Percentiles rank a stretch among this genome's conserved stretches.
Evolutionary conservation across 2,797 vertebrate genomes (phyloP).

Genomic region (Passerculus sandwichensis): DNA sequence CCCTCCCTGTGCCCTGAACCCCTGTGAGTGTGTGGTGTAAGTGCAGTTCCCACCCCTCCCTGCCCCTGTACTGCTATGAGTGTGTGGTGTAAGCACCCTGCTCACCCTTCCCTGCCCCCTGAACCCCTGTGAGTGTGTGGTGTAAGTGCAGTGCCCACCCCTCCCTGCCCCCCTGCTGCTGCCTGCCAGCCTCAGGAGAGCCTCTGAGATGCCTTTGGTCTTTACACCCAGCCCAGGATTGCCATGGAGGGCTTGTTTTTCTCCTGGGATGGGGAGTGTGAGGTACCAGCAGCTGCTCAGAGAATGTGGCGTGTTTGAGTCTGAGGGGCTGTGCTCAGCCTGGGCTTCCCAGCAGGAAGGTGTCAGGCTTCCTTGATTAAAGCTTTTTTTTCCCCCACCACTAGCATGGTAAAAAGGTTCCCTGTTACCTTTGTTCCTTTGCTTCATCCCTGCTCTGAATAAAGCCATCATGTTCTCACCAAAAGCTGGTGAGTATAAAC

Average conservation of each 20-base stretch:
- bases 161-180: not conserved
- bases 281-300: not conserved
- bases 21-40: slow-evolving; percentile 93
- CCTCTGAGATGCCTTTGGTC: not conserved
- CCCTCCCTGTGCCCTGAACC: slow-evolving; percentile 69
- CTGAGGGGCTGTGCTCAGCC: not conserved
- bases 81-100: slow-evolving; percentile 92
- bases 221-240: not conserved
- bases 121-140: slow-evolving; percentile 92
- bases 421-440: not conserved
- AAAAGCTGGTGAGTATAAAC: slow-evolving; percentile 21
- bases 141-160: slow-evolving; percentile 78
- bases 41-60: slow-evolving; percentile 37
- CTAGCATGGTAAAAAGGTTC: not conserved
- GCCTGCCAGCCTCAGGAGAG: not conserved
- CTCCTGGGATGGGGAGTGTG: not conserved
- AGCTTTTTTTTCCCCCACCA: not conserved
- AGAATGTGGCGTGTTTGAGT: not conserved
- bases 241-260: not conserved
- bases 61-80: slow-evolving; percentile 84
- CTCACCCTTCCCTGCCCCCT: not conserved
- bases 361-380: not conserved
- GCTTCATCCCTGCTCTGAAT: slow-evolving; percentile 5
- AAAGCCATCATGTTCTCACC: not conserved
- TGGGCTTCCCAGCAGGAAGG: not conserved